A percentile compares a stretch with the other conserved stretches of the same genome.
These are phyloP conservation scores for Suncus etruscus DNA, from an alignment of 2,113 vertebrate species.

Conservation along the genomic window DNA sequence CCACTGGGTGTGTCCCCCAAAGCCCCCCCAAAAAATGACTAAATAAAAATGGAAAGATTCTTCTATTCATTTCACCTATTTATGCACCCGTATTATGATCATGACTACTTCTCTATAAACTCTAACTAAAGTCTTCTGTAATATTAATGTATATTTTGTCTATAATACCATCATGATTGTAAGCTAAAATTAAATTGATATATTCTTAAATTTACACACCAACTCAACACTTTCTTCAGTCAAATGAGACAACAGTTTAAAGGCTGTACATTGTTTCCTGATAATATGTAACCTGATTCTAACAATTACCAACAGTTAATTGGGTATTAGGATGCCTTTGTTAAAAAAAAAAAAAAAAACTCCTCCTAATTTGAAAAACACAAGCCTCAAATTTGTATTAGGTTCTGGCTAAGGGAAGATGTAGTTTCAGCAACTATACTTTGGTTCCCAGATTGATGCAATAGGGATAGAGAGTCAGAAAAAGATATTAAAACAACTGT, in stretches of 20 bases:
- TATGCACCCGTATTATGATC: background rate
- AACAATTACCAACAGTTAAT: background rate
- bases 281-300: conserved; percentile 2
- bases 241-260: conserved; percentile 14
- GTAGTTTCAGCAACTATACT: conserved; percentile 8
- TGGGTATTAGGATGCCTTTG: background rate
- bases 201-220: background rate
- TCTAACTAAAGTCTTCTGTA: background rate
- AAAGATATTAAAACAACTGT: no score
- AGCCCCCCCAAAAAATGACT: no score
- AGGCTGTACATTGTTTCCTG: background rate
- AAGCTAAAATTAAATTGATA: background rate
- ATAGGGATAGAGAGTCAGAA: conserved; percentile 9
- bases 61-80: background rate
- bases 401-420: background rate
- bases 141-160: background rate
- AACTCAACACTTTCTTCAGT: conserved; percentile 43
- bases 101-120: background rate
- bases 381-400: conserved; percentile 22
- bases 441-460: background rate
- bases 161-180: background rate
- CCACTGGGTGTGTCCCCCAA: no score
- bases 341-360: no score
- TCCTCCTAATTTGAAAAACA: conserved; percentile 43
- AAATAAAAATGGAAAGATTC: no score